A percentile compares a stretch with the other conserved stretches of the same genome.
Evolutionary conservation across 23 tunicate genomes (phyloP).

Genomic region (Trididemnum nubilum): DNA sequence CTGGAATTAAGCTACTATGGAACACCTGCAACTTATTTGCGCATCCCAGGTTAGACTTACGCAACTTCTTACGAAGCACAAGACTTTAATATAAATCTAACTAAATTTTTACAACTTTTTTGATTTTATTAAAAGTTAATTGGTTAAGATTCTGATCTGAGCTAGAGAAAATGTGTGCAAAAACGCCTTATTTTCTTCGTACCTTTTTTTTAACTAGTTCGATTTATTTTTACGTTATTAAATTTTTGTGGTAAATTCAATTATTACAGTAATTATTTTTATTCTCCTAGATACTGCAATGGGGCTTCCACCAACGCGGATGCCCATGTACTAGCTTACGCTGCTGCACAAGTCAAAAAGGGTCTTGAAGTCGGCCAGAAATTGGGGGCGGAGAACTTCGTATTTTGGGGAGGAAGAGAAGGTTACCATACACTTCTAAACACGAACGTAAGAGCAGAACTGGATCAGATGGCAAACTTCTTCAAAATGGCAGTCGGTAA

Average conservation of each 20-base stretch:
- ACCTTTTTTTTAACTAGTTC: too few species aligned
- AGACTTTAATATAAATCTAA: not conserved
- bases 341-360: slow-evolving; percentile 94
- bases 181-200: too few species aligned
- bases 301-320: slow-evolving; percentile 92
- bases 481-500: slow-evolving; percentile 94
- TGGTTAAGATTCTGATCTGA: too few species aligned
- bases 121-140: too few species aligned
- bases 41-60: slow-evolving; percentile 71
- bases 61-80: not conserved
- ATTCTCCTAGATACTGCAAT: slow-evolving; percentile 80
- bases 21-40: slow-evolving; percentile 96
- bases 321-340: slow-evolving; percentile 83
- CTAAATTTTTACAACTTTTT: too few species aligned
- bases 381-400: slow-evolving; percentile 92
- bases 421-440: slow-evolving; percentile 88
- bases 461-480: slow-evolving; percentile 90
- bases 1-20: slow-evolving; percentile 92
- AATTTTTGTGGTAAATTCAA: too few species aligned
- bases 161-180: too few species aligned
- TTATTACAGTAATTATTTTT: too few species aligned
- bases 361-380: slow-evolving; percentile 81
- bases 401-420: slow-evolving; percentile 96
- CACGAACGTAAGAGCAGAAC: slow-evolving; percentile 76
- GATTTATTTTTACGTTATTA: too few species aligned